Evolutionary conservation across 2,113 vertebrate species (phyloP).

Genomic region (Raja brachyura): DNA sequence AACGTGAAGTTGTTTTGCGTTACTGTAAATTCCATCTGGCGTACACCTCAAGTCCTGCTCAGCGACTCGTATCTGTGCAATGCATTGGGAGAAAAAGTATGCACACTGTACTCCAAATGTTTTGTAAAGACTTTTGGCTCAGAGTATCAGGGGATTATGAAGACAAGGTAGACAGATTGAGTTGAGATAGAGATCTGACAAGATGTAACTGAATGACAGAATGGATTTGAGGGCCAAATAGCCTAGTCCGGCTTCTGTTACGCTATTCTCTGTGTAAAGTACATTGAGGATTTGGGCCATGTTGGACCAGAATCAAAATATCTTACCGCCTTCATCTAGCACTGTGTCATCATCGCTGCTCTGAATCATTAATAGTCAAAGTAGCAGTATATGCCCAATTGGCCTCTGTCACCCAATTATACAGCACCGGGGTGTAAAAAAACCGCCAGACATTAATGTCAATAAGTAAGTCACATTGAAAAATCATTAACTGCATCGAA

Average conservation of each 20-base stretch:
- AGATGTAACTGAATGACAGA: not conserved
- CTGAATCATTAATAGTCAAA: not conserved
- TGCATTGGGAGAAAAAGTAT: not conserved
- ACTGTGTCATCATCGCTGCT: not conserved
- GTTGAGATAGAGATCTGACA: not conserved
- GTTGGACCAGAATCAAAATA: not conserved
- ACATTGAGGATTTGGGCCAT: not conserved
- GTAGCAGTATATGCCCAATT: not conserved
- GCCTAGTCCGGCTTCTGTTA: not conserved
- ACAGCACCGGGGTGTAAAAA: not conserved
- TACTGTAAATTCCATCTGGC: not conserved
- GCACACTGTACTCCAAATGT: not conserved
- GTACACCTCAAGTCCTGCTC: not conserved
- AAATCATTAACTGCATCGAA: not conserved
- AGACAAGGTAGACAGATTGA: not conserved
- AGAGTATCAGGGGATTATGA: not conserved
- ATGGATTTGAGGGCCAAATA: not conserved
- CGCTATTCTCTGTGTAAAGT: not conserved
- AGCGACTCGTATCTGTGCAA: too few species aligned
- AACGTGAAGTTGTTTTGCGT: not conserved
- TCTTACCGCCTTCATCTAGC: not conserved
- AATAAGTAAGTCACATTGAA: not conserved
- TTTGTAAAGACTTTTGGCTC: not conserved
- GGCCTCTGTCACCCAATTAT: not conserved
- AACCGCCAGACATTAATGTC: not conserved